Base-by-base conservation (phyloP, 2,113 vertebrate genomes). In the Canis aureus region DNA sequence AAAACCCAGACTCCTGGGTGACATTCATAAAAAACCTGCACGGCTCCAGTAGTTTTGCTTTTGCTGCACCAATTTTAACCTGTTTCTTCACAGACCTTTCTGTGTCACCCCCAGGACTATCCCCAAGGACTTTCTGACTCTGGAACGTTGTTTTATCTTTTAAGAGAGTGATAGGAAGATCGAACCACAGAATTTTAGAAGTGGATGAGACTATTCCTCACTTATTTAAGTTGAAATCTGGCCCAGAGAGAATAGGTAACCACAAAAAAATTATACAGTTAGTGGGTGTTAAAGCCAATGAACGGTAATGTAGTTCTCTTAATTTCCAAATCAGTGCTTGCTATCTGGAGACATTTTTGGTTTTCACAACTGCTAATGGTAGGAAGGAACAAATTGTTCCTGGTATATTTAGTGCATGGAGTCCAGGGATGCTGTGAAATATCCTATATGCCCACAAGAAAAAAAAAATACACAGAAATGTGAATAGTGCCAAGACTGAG, bases 1-100 rank as follows among this genome's bases (percentile, higher is more conserved):
- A 95, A 90, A 95, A 66, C 81, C 71, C 80, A 78, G 35, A 78
- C 79, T 82, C 32, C 74, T 82, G 43, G 19, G 64, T 92, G 19
- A 60, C 49, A 87, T 90, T 88, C 69, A 79, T 32, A 80, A 67
- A 94, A 38, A 74, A 25, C 25, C 80, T 43, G 1, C 59, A 43
- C 51, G 51, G 12, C 27, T 76, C 16, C 12, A 57, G 17, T 71
- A 13, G 20, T 88, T 82, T 64, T 67, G 20, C 15, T 79, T 69
- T 88, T 27, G 25, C 25, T 55, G 22, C 3, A 20, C 35, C 8
- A 38, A n/a, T 76, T 55, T 80, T 87, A 74, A 79, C 13, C 20
- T 17, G 11, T 69, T 62, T 59, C 71, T 71, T 76, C 73, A 71
- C 6, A 55, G 1, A 29, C 5, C 29, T 90, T 91, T 83, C 29